These are phyloP conservation scores for Coenobita brevimanus DNA, from an alignment of 1,140 invertebrate genomes.

Conservation along the genomic window DNA sequence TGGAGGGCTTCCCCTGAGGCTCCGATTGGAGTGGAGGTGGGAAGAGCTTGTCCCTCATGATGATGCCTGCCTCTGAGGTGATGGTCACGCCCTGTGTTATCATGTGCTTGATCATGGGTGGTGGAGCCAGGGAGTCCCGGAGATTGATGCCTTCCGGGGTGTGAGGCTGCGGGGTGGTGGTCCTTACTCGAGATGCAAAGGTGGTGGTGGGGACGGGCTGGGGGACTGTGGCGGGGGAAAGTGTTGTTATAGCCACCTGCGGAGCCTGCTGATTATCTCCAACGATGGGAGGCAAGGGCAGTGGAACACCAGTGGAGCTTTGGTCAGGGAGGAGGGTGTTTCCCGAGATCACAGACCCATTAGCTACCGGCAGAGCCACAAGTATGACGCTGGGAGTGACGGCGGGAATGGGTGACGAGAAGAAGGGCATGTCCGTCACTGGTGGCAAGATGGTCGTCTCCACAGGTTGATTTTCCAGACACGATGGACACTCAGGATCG, in stretches of 20 bases:
- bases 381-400: slow-evolving; percentile 36
- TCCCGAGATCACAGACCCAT: not conserved
- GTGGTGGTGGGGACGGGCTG: no score
- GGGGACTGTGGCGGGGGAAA: no score
- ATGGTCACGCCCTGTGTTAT: slow-evolving; percentile 44
- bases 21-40: not conserved
- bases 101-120: slow-evolving; percentile 26
- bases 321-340: not conserved
- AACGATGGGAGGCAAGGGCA: no score
- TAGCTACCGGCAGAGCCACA: slow-evolving; percentile 32
- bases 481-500: not conserved
- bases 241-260: no score
- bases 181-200: no score
- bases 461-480: not conserved
- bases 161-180: not conserved
- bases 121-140: not conserved
- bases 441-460: not conserved
- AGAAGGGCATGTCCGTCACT: slow-evolving; percentile 9
- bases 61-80: slow-evolving; percentile 41
- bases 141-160: not conserved
- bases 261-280: not conserved
- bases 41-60: not conserved
- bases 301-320: not conserved
- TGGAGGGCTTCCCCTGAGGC: not conserved
- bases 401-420: not conserved